phyloP scores from a whole-genome alignment of 2,888 invertebrate species.

The Leptinotarsa juncta region DNA sequence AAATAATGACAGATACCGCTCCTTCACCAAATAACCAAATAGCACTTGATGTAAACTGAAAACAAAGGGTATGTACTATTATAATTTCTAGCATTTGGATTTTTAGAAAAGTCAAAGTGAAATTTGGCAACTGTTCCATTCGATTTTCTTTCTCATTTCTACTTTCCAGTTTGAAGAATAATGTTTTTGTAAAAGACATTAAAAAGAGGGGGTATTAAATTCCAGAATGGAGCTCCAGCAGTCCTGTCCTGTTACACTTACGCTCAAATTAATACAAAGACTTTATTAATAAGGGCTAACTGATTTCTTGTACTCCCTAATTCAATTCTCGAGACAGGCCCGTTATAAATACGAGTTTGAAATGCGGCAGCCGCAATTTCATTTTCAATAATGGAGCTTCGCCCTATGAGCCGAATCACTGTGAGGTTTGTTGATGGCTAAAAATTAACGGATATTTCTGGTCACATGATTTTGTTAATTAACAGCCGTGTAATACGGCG shows the following conservation, averaged over 20 bases:
- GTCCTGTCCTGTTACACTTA: not conserved
- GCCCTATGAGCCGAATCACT: slow-evolving; percentile 14
- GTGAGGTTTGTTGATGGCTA: not conserved
- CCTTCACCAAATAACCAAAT: too few species aligned
- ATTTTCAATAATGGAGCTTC: slow-evolving; percentile 23
- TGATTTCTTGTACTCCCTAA: slow-evolving; percentile 23
- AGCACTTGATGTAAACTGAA: too few species aligned
- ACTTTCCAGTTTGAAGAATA: too few species aligned
- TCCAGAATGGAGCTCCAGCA: too few species aligned
- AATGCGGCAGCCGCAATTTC: slow-evolving; percentile 15
- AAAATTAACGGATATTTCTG: not conserved
- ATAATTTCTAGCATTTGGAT: too few species aligned
- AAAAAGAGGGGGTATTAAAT: too few species aligned
- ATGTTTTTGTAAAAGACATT: too few species aligned
- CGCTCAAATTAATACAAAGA: slow-evolving; percentile 14
- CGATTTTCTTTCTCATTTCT: too few species aligned
- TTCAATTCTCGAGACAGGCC: slow-evolving; percentile 25
- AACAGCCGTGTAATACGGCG: not conserved
- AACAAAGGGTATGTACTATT: too few species aligned
- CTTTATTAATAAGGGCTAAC: slow-evolving; percentile 32
- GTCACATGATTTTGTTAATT: not conserved
- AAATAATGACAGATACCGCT: too few species aligned
- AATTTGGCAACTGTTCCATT: too few species aligned
- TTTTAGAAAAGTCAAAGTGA: too few species aligned
- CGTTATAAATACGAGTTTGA: slow-evolving; percentile 24